Base-by-base conservation (phyloP, 2,888 invertebrate species). In the Lasioglossum villosulum region DNA sequence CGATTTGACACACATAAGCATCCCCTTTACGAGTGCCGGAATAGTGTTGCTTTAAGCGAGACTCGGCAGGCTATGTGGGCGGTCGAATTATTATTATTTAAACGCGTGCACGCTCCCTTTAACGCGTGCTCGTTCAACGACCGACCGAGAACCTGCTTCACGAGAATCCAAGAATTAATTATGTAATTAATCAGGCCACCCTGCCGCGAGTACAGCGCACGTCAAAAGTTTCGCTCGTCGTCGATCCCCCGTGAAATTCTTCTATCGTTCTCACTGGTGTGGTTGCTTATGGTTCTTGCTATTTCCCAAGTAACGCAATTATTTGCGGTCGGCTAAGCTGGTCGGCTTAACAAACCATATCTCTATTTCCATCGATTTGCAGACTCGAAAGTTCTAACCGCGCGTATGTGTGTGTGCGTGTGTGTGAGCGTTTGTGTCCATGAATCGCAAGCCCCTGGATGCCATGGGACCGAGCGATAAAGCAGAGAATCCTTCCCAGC, bases 61-160 rank as follows among this genome's bases (percentile, higher is more conserved):
- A 12, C 10, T 56, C 56, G 56, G n/a, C 10, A n/a, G 56, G 1
- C 56, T n/a, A n/a, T 4, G 56, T 12, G 12, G 56, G n/a, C 10
- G 56, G n/a, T 56, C 56, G 56, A 56, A n/a, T 56, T 56, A 56
- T n/a, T 56, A 56, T 56, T n/a, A 56, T 56, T 56, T 56, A 56
- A n/a, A 56, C 56, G 56, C 56, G n/a, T 56, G n/a, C 10, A 12
- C n/a, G n/a, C 56, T 56, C 56, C 56, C 12, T 56, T 56, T n/a
- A n/a, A n/a, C 56, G 10, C 56, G 56, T n/a, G 56, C 12, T n/a
- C 56, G 12, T 56, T n/a, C 56, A n/a, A 56, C 4, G 23, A 12
- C n/a, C n/a, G 56, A n/a, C n/a, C 56, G 56, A 56, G 56, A 56
- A 56, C n/a, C n/a, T 56, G 56, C 56, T 56, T n/a, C 56, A 1